Base-by-base conservation (phyloP, 2,888 invertebrate genomes). In the Agrypnus murinus region DNA sequence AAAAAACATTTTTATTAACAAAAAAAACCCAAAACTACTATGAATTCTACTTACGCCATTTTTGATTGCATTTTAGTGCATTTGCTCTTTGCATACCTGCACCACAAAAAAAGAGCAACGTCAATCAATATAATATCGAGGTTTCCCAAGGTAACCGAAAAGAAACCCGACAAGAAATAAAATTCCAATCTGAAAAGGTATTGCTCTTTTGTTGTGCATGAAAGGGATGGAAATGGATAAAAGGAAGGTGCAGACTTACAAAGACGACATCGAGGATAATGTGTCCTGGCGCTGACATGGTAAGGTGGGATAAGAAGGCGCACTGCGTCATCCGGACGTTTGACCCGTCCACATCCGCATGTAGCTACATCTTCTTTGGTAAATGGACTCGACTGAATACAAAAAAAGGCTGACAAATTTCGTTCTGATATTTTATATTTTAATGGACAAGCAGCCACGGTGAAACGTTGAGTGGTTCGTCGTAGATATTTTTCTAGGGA, bases 201-300 rank as follows among this genome's bases (percentile, higher is more conserved):
- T 73, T 73, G 75, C 73, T 71, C 71, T 73, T 74, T 74, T 74
- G 74, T 73, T 69, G 65, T 73, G 48, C 67, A 65, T 68, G 64
- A 73, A 71, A 71, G 53, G 63, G 71, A 74, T 67, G 64, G 46
- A 71, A 64, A 67, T 64, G 67, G 71, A 66, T 66, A 66, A 66
- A 71, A 60, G 63, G 62, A 66, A 67, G 67, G 67, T 64, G 67
- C 59, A 62, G 71, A 57, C 67, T 67, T 71, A 64, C 63, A 71
- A 71, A 71, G 71, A 67, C 64, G 72, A 70, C 70, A 69, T 71
- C 71, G 65, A 67, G 74, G 68, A 73, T 69, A 72, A 73, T 74
- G 71, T 68, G 65, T 62, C 60, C 67, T 71, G 70, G 59, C 68
- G 58, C 60, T 74, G 68, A 74, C 70, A 71, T 62, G 65, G 43